A percentile compares a stretch with the other conserved stretches of the same genome.
phyloP scores from a whole-genome alignment of 2,113 vertebrate species.

The Eubucco bourcierii region DNA sequence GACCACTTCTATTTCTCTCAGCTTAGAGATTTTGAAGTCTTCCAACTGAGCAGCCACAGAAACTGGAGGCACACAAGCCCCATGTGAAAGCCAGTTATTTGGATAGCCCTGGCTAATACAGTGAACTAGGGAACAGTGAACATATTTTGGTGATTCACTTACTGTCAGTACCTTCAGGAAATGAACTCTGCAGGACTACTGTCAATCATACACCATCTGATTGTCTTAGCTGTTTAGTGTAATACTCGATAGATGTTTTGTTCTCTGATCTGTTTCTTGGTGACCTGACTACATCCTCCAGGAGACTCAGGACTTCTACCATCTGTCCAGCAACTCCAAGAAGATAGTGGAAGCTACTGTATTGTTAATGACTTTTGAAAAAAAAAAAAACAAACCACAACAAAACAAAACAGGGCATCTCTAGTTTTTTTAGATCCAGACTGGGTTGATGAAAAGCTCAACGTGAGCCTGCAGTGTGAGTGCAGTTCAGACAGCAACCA shows the following conservation, averaged over 20 bases:
- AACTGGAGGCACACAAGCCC: neutral
- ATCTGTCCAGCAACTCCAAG: neutral
- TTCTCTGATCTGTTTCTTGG: neutral
- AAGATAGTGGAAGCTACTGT: neutral
- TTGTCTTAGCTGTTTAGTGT: neutral
- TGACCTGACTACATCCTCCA: neutral
- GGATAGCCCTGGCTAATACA: neutral
- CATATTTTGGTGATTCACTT: neutral
- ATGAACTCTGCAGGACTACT: neutral
- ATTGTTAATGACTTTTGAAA: neutral
- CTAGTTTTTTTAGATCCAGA: neutral
- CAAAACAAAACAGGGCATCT: neutral
- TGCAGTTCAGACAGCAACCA: no score
- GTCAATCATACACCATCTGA: neutral
- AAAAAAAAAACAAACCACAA: no score
- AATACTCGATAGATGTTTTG: neutral
- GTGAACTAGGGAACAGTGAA: neutral
- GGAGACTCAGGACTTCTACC: neutral
- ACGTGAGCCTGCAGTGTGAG: no score
- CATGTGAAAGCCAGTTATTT: neutral
- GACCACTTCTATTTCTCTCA: conserved; percentile 20
- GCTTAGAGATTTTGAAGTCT: neutral
- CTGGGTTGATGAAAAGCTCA: no score
- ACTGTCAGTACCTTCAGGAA: neutral
- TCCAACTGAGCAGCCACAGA: neutral